Evolutionary conservation across 2,113 vertebrate species (phyloP), one percentile per base, ranked within the genome.

Genomic region (Myotis yumanensis): DNA sequence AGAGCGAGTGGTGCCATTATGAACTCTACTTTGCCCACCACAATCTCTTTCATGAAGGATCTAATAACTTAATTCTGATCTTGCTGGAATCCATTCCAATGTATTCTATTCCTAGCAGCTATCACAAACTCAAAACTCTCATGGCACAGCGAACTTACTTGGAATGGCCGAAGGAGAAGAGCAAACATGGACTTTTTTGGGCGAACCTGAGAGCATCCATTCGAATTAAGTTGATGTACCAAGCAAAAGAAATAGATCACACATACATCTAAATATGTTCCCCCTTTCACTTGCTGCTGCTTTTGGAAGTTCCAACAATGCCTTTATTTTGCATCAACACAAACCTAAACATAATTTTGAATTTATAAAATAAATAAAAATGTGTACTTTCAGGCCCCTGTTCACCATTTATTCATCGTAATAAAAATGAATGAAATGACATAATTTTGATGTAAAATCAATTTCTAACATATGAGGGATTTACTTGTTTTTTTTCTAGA

Each of bases 1-100:
- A 99, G 98, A 99, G 99, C 0, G 99, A 99, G 15, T 99, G 99
- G 99, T 99, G 99, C 79, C 99, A 99, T 96, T 99, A 99, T 4
- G 99, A 99, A 95, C 98, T 99, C 30, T 99, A 99, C 97, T 99
- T 99, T 23, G 99, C 99, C 91, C 98, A 99, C 23, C 99, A 99
- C 97, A 98, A 98, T 59, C 91, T 98, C 1, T 98, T 99, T 52
- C 95, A 97, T 15, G 98, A 98, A 92, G 98, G 96, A 10, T 97
- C 95, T 0, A 96, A 99, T 76, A 98, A 98, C 68, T 94, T 99
- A 32, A 98, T 99, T 85, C 98, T 99, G 59, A 97, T 99, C 89
- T 93, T 99, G 16, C 98, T 99, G n/a, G 99, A 99, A 59, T 98
- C 99, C 0, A 98, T 99, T 92, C 99, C 99, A 43, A 92, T 98